These are phyloP conservation scores for Scyliorhinus canicula DNA, from an alignment of 2,797 vertebrate genomes.

Conservation along the genomic window DNA sequence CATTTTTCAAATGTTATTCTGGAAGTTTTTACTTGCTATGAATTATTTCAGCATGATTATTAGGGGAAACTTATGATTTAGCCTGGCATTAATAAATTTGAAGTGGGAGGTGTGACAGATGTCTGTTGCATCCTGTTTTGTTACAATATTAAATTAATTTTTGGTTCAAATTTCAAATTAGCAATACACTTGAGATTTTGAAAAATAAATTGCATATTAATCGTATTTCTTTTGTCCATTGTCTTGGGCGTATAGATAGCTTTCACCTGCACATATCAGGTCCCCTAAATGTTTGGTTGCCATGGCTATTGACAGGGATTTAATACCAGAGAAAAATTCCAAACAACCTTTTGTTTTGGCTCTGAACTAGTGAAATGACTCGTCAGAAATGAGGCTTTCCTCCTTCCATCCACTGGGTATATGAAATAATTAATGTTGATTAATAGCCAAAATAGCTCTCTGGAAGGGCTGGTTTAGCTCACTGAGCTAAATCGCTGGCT, in stretches of 20 bases:
- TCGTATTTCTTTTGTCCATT: background rate
- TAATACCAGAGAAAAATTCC: background rate
- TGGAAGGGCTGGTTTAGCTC: too few relatives aligned
- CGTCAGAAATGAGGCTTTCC: background rate
- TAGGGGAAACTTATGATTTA: background rate
- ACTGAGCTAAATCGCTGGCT: too few relatives aligned
- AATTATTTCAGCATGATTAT: background rate
- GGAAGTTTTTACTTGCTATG: background rate
- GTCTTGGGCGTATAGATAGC: background rate
- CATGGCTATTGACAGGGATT: background rate
- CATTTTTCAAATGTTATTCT: background rate
- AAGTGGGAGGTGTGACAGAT: background rate
- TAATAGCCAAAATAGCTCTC: background rate
- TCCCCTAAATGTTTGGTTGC: background rate
- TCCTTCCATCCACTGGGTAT: background rate
- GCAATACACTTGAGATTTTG: background rate
- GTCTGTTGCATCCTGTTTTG: background rate
- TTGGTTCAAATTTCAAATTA: background rate
- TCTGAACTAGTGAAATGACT: background rate
- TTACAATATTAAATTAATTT: background rate
- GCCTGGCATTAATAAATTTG: background rate
- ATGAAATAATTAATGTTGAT: background rate
- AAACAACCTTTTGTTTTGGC: background rate
- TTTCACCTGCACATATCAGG: background rate
- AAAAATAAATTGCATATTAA: background rate